Evolutionary conservation across 2,888 invertebrate species (phyloP), one percentile per base, ranked within the genome.

Genomic region (Parasteatoda lunata): DNA sequence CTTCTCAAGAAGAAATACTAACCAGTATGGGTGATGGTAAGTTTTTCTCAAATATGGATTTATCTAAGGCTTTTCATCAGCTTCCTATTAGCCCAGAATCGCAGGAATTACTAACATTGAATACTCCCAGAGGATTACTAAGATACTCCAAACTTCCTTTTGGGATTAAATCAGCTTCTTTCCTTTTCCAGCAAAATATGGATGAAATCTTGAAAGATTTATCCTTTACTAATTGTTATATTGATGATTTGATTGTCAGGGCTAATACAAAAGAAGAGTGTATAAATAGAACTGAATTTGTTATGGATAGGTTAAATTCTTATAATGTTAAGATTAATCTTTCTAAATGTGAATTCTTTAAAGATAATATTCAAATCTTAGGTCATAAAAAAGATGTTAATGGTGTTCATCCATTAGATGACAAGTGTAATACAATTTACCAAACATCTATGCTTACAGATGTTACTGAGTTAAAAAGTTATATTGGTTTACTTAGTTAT

Each of bases 211-310:
- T 59, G 11, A 59, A 11, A n/a, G 59, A 59, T 59, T 59, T 66
- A 15, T 11, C 4, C 3, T 6, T 11, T 30, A 66, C 66, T 66
- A 6, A 66, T 11, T 13, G n/a, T 30, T 11, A 6, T 30, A 66
- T 11, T 15, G 66, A 13, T 66, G 66, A 66, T 66, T 13, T 66
- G n/a, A 15, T 6, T n/a, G n/a, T 66, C 1, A n/a, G 66, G n/a
- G 66, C 66, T 13, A 66, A 66, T 13, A 13, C 66, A 66, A 66
- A 13, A 66, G 66, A 66, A 66, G 66, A 66, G 66, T 66, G 3
- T n/a, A 66, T 7, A 30, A 66, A 66, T 15, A 66, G 66, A 3
- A 66, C 66, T 7, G 66, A 66, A 6, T 1, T 66, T 15, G 66
- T 66, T 7, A 7, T 66, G n/a, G n/a, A 66, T 7, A 66, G 30